phyloP scores from a whole-genome alignment of 2,888 invertebrate genomes.

The Eupithecia subumbrata region DNA sequence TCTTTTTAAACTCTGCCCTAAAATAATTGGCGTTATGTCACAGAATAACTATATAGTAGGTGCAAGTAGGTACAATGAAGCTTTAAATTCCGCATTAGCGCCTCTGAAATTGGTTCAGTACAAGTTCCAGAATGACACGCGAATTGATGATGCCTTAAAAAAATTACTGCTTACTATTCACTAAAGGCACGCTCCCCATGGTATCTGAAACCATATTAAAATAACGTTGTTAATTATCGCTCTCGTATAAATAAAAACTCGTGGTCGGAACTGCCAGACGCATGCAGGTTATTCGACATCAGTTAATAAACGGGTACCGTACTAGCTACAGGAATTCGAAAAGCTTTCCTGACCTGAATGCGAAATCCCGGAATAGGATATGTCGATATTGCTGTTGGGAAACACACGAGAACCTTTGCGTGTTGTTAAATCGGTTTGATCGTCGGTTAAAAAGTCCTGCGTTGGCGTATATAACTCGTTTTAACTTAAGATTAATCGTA shows the following conservation, averaged over 20 bases:
- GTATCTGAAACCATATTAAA: background rate
- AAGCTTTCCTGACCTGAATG: background rate
- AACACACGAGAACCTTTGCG: background rate
- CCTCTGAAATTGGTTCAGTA: background rate
- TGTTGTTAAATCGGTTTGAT: background rate
- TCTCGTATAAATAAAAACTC: background rate
- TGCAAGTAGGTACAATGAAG: background rate
- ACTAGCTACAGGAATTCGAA: background rate
- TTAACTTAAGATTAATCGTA: no score
- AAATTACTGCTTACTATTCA: no score
- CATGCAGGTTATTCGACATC: background rate
- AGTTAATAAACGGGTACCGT: background rate
- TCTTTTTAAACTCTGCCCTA: background rate
- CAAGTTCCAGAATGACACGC: background rate
- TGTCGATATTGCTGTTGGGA: background rate
- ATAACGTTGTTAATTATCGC: background rate
- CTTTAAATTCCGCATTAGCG: background rate
- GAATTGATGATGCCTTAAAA: background rate
- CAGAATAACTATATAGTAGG: no score
- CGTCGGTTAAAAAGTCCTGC: background rate
- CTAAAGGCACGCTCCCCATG: no score
- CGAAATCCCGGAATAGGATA: no score
- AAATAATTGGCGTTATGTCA: background rate
- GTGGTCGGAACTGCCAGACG: background rate
- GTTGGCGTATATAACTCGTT: no score